Percentiles rank a stretch among this genome's conserved stretches.
These are phyloP conservation scores for Formicarius rufipectus DNA, from an alignment of 2,113 vertebrate species.

Conservation along the genomic window DNA sequence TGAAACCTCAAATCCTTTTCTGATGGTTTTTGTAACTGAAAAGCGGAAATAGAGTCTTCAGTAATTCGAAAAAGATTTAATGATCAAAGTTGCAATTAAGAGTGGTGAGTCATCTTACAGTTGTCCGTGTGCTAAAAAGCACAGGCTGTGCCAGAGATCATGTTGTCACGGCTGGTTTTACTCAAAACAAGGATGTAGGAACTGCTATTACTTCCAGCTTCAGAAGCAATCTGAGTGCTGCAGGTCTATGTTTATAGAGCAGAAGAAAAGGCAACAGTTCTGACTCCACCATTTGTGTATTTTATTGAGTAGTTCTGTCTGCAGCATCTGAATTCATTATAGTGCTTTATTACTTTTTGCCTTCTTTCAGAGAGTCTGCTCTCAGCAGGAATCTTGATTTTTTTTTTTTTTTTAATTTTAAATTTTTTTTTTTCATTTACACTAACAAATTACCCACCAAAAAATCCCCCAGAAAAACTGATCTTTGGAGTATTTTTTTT, in stretches of 20 bases:
- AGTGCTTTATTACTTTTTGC: background rate
- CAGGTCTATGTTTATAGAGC: background rate
- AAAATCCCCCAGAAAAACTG: background rate
- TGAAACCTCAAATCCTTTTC: constrained; percentile 33
- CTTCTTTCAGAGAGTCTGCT: background rate
- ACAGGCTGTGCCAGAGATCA: background rate
- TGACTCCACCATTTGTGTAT: background rate
- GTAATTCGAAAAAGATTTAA: constrained; percentile 37
- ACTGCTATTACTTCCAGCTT: constrained; percentile 13
- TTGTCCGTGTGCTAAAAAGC: background rate
- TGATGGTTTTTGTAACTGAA: background rate
- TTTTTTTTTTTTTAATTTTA: background rate
- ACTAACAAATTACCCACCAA: background rate
- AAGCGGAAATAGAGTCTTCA: background rate
- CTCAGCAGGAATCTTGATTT: background rate
- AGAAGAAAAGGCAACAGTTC: constrained; percentile 9
- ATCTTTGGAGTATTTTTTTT: background rate
- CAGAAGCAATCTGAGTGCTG: background rate
- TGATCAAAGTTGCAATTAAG: constrained; percentile 53
- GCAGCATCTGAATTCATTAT: background rate
- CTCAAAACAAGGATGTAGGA: background rate
- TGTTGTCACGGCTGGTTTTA: constrained; percentile 22
- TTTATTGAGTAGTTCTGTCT: constrained; percentile 19
- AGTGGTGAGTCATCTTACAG: constrained; percentile 28
- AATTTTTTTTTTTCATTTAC: background rate